Conservation (phyloP, 2,888 invertebrate genomes). For the Pherbina coryleti region DNA sequence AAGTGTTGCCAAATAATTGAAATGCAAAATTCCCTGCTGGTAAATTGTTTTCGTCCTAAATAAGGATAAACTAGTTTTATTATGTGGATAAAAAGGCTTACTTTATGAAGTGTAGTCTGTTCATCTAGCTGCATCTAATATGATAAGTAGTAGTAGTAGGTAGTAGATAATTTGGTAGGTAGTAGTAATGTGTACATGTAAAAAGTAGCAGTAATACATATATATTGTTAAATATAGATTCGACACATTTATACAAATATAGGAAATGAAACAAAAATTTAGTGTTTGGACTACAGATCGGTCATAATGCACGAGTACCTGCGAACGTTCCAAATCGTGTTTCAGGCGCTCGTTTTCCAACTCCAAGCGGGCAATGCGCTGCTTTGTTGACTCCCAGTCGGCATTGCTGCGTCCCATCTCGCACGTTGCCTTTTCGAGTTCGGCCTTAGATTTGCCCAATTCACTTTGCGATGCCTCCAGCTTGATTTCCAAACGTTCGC, state of each 20-base stretch:
- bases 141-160: conserved; percentile 52
- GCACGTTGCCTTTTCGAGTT: conserved; percentile 90
- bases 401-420: conserved; percentile 90
- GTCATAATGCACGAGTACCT: conserved; percentile 72
- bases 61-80: conserved; percentile 5
- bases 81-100: conserved; percentile 57
- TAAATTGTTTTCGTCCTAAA: conserved; percentile 33
- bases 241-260: conserved; percentile 35
- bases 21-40: conserved; percentile 50
- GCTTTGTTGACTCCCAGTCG: conserved; percentile 75
- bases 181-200: conserved; percentile 51
- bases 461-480: conserved; percentile 94
- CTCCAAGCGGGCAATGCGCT: conserved; percentile 85
- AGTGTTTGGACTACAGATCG: conserved; percentile 46
- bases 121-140: conserved; percentile 67
- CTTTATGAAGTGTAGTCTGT: conserved; percentile 68
- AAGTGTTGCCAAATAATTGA: conserved; percentile 18
- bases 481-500: conserved; percentile 91
- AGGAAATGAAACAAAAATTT: conserved; percentile 1
- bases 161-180: conserved; percentile 46
- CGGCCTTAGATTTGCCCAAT: conserved; percentile 93
- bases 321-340: conserved; percentile 86
- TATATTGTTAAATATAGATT: conserved; percentile 26
- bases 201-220: conserved; percentile 46
- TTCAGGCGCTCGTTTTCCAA: conserved; percentile 91